These are phyloP conservation scores for Pterophyllum scalare DNA, from an alignment of 2,113 vertebrate genomes.

Conservation along the genomic window DNA sequence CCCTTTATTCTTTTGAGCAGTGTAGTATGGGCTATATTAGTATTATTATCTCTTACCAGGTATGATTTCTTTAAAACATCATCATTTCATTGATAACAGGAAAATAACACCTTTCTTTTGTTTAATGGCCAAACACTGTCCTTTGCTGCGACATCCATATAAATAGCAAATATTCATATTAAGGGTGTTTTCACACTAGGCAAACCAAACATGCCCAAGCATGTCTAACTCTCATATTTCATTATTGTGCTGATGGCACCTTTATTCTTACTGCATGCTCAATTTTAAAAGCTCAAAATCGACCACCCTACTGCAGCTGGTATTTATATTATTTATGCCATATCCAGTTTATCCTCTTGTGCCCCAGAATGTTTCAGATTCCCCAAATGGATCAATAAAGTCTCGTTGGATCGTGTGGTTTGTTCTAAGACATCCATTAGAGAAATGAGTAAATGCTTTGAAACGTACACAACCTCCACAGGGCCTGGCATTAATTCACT, in stretches of 20 bases:
- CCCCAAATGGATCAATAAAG: constrained; percentile 8
- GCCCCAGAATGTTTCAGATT: not conserved
- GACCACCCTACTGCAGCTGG: not conserved
- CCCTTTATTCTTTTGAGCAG: too few species aligned
- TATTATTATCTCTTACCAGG: not conserved
- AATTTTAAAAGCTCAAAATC: not conserved
- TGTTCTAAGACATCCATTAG: constrained; percentile 2
- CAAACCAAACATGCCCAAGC: not conserved
- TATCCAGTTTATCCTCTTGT: not conserved
- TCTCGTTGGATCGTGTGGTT: constrained; percentile 1
- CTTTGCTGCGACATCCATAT: not conserved
- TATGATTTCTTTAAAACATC: not conserved
- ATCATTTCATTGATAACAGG: not conserved
- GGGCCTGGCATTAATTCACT: constrained; percentile 2
- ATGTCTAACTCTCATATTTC: not conserved
- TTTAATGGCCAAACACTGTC: not conserved
- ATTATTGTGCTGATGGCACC: not conserved
- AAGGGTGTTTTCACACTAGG: not conserved
- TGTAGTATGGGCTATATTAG: not conserved
- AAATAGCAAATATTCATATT: not conserved
- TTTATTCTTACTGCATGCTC: not conserved
- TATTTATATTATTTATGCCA: not conserved
- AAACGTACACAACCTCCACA: constrained; percentile 18
- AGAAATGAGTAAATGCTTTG: constrained; percentile 11
- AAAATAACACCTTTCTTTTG: not conserved